These are phyloP conservation scores for Poecilia gillii DNA, from an alignment of 2,797 vertebrate species.

Conservation along the genomic window DNA sequence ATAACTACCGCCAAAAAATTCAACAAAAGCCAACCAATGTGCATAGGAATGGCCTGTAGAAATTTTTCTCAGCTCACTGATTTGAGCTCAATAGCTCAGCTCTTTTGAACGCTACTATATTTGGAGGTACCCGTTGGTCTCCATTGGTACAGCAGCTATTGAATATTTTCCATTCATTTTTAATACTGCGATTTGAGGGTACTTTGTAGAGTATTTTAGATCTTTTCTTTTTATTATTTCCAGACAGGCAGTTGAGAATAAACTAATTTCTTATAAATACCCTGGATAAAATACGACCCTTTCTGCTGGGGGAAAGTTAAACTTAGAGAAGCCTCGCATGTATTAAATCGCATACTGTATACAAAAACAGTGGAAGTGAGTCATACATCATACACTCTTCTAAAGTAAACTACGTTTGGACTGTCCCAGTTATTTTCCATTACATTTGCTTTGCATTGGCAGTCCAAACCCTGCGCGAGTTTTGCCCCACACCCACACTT, in stretches of 20 bases:
- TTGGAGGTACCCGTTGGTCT: not conserved
- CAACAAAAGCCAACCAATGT: not conserved
- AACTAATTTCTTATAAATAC: not conserved
- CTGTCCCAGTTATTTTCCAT: slow-evolving; percentile 43
- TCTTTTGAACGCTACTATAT: not conserved
- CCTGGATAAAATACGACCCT: not conserved
- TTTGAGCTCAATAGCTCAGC: not conserved
- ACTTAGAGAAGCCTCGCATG: not conserved
- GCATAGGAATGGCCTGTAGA: not conserved
- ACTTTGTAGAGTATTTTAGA: not conserved
- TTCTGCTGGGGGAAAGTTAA: not conserved
- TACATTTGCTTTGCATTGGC: slow-evolving; percentile 50
- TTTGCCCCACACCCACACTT: slow-evolving; percentile 11
- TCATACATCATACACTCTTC: slow-evolving; percentile 4
- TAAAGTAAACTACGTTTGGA: slow-evolving; percentile 32
- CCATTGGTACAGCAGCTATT: not conserved
- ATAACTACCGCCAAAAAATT: not conserved
- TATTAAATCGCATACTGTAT: not conserved
- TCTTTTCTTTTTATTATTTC: not conserved
- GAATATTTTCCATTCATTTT: not conserved
- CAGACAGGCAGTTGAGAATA: not conserved
- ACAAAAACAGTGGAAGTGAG: not conserved
- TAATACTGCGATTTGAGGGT: not conserved
- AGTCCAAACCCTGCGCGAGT: slow-evolving; percentile 21
- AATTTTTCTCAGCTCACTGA: not conserved